Conservation (phyloP, 1,140 invertebrate genomes). For the Solen grandis region DNA sequence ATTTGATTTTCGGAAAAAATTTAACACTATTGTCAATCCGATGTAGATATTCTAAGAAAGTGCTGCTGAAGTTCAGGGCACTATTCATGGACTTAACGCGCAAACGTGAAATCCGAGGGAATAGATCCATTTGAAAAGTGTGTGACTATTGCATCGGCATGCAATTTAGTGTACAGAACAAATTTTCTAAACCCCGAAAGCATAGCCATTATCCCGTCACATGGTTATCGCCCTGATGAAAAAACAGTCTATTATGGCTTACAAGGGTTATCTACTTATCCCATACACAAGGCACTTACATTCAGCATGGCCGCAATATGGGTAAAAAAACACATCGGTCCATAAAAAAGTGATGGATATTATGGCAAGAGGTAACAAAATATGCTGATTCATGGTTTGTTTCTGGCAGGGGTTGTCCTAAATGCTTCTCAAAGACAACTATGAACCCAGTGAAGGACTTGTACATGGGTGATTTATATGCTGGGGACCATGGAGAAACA, state of each 20-base stretch:
- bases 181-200: conserved; percentile 10
- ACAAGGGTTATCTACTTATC: conserved; percentile 9
- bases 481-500: conserved; percentile 10
- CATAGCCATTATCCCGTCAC: too few species aligned
- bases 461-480: conserved; percentile 41
- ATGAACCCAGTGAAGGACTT: not conserved
- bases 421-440: conserved; percentile 21
- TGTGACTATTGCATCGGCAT: too few species aligned
- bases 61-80: too few species aligned
- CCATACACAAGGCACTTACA: not conserved
- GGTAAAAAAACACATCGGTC: conserved; percentile 18
- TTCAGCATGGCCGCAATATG: conserved; percentile 10
- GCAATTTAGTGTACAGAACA: conserved; percentile 1
- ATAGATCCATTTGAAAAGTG: too few species aligned
- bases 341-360: conserved; percentile 24
- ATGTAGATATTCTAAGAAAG: too few species aligned
- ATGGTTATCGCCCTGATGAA: too few species aligned
- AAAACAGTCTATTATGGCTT: conserved; percentile 15
- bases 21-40: conserved; percentile 17
- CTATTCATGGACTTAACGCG: conserved; percentile 3
- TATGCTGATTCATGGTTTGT: conserved; percentile 52
- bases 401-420: conserved; percentile 60
- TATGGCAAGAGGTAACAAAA: not conserved
- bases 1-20: conserved; percentile 37
- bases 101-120: not conserved